phyloP scores from a whole-genome alignment of 2,888 invertebrate genomes.

The Doris montereyensis region DNA sequence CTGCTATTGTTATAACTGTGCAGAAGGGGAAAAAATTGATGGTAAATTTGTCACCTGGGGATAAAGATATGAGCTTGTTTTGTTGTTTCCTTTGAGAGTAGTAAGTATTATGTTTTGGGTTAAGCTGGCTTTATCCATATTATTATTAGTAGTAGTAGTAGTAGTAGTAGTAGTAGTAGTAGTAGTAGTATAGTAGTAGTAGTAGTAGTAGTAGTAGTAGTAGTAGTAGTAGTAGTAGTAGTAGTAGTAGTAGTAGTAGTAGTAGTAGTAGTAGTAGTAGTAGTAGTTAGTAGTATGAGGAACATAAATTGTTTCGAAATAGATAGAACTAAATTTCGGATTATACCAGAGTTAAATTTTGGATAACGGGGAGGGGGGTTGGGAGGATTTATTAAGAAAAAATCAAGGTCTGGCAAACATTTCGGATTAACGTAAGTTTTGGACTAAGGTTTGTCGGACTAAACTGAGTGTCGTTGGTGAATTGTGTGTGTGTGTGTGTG shows the following conservation, averaged over 20 bases:
- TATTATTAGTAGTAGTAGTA: conserved; percentile 8
- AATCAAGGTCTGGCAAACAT: no score
- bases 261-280: background rate
- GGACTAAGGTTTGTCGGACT: no score
- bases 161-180: conserved; percentile 18
- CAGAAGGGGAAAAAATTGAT: background rate
- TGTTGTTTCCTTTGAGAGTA: no score
- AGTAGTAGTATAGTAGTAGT: conserved; percentile 21
- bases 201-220: conserved; percentile 24
- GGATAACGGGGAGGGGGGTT: no score
- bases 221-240: conserved; percentile 24
- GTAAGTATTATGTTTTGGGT: background rate
- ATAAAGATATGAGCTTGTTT: background rate
- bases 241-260: conserved; percentile 20
- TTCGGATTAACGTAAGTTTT: no score
- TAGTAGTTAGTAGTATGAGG: no score
- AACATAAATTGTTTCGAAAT: no score
- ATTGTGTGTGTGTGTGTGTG: no score
- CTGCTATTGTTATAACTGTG: background rate
- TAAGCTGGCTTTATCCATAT: background rate
- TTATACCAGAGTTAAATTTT: no score
- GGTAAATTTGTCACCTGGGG: background rate
- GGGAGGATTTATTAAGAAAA: no score
- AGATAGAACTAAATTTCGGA: no score
- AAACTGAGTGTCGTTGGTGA: no score